Conservation (phyloP, 2,888 invertebrate species). For the Ametastegia equiseti region DNA sequence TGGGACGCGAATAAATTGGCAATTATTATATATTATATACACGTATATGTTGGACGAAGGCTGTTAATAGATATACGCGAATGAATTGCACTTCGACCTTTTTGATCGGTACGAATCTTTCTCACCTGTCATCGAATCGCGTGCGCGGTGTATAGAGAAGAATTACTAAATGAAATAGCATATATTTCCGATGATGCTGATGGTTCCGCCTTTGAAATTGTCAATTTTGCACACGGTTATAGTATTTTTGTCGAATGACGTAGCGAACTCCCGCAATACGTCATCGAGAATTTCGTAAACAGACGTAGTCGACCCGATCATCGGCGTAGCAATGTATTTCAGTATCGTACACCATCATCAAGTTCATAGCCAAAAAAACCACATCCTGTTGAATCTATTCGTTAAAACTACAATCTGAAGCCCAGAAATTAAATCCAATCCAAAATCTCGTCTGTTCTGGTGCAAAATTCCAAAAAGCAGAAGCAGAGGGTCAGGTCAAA, state of each 20-base stretch:
- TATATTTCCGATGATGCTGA: background rate
- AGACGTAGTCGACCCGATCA: constrained; percentile 34
- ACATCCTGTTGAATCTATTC: no score
- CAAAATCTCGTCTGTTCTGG: no score
- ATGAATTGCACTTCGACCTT: no score
- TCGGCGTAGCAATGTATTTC: background rate
- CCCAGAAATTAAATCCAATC: no score
- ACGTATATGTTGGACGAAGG: no score
- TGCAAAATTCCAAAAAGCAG: no score
- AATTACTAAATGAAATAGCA: background rate
- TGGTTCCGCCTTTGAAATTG: constrained; percentile 20
- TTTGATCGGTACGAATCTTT: no score
- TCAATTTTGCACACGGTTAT: constrained; percentile 51
- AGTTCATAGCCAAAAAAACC: constrained; percentile 10
- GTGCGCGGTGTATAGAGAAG: background rate
- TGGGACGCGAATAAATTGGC: background rate
- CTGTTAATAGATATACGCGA: no score
- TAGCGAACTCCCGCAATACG: constrained; percentile 49
- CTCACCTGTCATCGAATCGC: no score
- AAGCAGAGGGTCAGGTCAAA: no score
- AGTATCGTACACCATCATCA: background rate
- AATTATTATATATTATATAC: constrained; percentile 17
- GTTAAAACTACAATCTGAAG: no score
- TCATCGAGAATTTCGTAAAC: constrained; percentile 50
- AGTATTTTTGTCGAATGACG: constrained; percentile 55